Percentiles rank a stretch among this genome's conserved stretches.
Conservation (phyloP, 2,113 vertebrate species). For the Hippolais icterina region DNA sequence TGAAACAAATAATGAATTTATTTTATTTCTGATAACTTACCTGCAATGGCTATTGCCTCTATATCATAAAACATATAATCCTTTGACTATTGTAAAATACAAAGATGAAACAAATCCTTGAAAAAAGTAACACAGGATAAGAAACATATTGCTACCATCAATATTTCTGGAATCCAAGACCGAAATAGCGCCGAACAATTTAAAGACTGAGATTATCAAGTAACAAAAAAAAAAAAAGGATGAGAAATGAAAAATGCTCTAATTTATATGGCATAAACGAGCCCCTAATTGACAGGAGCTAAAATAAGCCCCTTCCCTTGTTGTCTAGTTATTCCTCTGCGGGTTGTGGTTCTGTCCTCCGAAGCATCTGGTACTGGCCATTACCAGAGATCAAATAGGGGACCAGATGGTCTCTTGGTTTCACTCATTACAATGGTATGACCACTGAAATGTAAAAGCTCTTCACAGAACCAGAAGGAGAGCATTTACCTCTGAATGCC, state of each 20-base stretch:
- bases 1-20: neutral
- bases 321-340: neutral
- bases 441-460: constrained; percentile 52
- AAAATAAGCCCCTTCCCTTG: neutral
- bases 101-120: neutral
- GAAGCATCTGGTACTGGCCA: constrained; percentile 59
- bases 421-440: constrained; percentile 50
- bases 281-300: constrained; percentile 22
- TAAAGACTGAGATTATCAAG: neutral
- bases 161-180: neutral
- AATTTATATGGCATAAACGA: neutral
- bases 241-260: neutral
- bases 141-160: neutral
- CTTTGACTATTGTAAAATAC: neutral
- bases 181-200: neutral
- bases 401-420: constrained; percentile 63
- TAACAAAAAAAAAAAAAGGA: neutral
- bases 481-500: constrained; percentile 59
- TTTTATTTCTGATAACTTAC: neutral
- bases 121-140: neutral
- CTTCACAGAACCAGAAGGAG: constrained; percentile 56
- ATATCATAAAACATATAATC: neutral
- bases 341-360: neutral
- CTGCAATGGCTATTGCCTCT: neutral
- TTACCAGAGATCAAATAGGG: constrained; percentile 59